phyloP scores from a whole-genome alignment of 2,888 invertebrate genomes.

The Spodoptera littoralis region DNA sequence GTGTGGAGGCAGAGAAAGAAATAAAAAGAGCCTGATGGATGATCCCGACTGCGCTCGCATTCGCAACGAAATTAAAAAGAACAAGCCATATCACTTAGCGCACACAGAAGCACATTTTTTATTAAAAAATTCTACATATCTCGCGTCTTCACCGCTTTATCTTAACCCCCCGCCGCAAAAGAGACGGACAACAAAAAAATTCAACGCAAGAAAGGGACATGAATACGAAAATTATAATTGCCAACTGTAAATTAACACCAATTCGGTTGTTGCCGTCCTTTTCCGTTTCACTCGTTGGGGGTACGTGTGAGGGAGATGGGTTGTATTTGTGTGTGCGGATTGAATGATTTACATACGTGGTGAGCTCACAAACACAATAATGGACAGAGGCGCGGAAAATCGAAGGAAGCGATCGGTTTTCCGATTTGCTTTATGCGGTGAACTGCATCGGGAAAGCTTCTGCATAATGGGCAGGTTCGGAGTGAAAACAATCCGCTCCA shows the following conservation, averaged over 20 bases:
- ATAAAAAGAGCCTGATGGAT: conserved; percentile 81
- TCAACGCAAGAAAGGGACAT: conserved; percentile 80
- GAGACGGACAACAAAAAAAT: conserved; percentile 82
- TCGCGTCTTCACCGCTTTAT: conserved; percentile 83
- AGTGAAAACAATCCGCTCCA: conserved; percentile 61
- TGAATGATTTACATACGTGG: conserved; percentile 84
- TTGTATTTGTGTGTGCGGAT: conserved; percentile 74
- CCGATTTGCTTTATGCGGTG: conserved; percentile 75
- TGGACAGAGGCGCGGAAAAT: conserved; percentile 83
- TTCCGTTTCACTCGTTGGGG: conserved; percentile 51
- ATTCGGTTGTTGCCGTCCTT: conserved; percentile 76
- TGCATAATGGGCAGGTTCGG: conserved; percentile 75
- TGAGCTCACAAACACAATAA: conserved; percentile 84
- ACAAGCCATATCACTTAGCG: conserved; percentile 89
- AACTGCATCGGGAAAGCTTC: conserved; percentile 56
- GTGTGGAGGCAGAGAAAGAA: conserved; percentile 58
- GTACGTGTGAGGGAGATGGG: conserved; percentile 67
- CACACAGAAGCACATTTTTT: conserved; percentile 87
- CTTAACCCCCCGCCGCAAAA: conserved; percentile 76
- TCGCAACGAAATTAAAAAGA: conserved; percentile 88
- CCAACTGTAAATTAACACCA: conserved; percentile 89
- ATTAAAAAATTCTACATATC: conserved; percentile 89
- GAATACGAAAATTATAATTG: conserved; percentile 88
- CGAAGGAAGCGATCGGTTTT: conserved; percentile 84
- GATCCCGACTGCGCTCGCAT: conserved; percentile 79